Evolutionary conservation across 2,888 invertebrate genomes (phyloP), one percentile per base, ranked within the genome.

Genomic region (Platynereis dumerilii): DNA sequence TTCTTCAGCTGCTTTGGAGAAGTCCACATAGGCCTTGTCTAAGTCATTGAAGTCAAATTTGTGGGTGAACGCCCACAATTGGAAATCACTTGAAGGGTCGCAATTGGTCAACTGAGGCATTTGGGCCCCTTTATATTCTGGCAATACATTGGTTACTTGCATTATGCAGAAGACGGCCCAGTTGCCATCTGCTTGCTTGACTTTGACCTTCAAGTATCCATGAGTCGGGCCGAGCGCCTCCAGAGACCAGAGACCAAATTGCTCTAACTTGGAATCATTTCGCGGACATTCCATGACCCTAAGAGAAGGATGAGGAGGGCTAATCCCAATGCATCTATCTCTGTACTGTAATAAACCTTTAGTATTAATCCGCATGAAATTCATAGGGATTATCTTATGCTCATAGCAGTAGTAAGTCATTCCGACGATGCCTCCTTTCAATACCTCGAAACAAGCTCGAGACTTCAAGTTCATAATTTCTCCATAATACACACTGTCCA

Each of bases 351-450:
- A 55, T 44, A 69, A 34, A 15, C 72, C 72, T n/a, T 64, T 65
- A 15, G 54, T 22, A n/a, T 66, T 62, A 15, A 73, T 22, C 29
- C 65, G 53, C 45, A 74, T 74, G 58, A 67, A 60, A 54, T 74
- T 74, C 53, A 58, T 66, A 12, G 74, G 74, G 24, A 74, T 73
- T 55, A 73, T 70, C 59, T 73, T 74, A 60, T 74, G 74, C 45
- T 70, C 71, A 55, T 65, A 74, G 65, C 74, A 74, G 52, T 64
- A 62, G 60, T 72, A 73, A 17, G 69, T 74, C 68, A 74, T 68
- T 39, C 72, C 69, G 27, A 74, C 28, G 42, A 68, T 68, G 57
- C 72, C 73, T 20, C 70, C 69, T 22, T 42, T 27, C 2, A 62
- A 58, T n/a, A 75, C 60, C 65, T 73, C 66, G 66, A 70, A 75